Percentiles rank a stretch among this genome's conserved stretches.
Evolutionary conservation across 92 coral and sea anemone genomes (phyloP).

Genomic region (Palythoa grandis): DNA sequence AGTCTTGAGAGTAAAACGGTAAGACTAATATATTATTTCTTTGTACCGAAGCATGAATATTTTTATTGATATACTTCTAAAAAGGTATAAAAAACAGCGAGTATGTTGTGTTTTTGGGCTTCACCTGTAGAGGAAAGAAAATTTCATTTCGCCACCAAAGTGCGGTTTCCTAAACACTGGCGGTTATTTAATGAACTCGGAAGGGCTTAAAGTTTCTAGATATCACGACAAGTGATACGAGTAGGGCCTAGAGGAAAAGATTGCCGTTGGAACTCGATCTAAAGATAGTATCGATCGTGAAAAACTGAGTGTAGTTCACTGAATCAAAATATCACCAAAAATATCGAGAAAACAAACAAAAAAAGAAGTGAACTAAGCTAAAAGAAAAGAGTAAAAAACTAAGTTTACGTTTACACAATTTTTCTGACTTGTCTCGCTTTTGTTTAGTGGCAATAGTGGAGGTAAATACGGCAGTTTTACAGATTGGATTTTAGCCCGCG

Average conservation of each 20-base stretch:
- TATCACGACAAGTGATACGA: neutral
- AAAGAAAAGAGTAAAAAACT: too few species aligned
- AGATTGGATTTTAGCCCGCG: neutral
- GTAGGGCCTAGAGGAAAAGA: neutral
- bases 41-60: neutral
- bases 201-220: neutral
- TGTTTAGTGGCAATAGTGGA: too few species aligned
- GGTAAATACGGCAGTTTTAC: neutral
- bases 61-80: neutral
- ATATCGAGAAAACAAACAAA: neutral
- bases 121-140: neutral
- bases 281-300: neutral
- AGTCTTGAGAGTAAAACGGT: neutral
- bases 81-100: neutral
- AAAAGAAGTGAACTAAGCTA: too few species aligned
- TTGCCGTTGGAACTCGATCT: neutral
- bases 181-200: neutral
- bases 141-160: neutral
- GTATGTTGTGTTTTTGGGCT: neutral
- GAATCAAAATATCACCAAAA: neutral
- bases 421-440: too few species aligned
- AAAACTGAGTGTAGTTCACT: neutral
- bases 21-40: neutral
- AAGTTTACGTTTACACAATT: too few species aligned
- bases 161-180: neutral